A percentile compares a stretch with the other conserved stretches of the same genome.
phyloP scores from a whole-genome alignment of 2,888 invertebrate species.

The Carpatolechia fugitivella region DNA sequence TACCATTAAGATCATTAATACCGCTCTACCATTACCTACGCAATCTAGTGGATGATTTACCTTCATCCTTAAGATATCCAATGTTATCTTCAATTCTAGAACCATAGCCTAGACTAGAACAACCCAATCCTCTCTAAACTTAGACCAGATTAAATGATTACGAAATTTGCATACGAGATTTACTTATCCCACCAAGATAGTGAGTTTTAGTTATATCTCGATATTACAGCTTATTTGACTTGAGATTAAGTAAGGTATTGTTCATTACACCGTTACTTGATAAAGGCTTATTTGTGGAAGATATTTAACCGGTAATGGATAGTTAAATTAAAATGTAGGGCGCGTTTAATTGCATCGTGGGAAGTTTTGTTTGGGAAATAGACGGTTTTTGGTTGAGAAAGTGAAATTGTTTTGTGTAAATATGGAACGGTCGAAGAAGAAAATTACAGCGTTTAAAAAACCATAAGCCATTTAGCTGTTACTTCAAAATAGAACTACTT shows the following conservation, averaged over 20 bases:
- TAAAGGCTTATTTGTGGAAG: conserved; percentile 1
- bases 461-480: no score
- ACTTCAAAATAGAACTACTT: no score
- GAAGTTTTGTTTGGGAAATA: neutral
- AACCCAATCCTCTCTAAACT: conserved; percentile 17
- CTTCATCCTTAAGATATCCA: neutral
- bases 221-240: conserved; percentile 46
- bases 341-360: neutral
- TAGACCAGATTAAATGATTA: conserved; percentile 34
- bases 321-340: neutral
- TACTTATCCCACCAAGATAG: conserved; percentile 48
- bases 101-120: neutral
- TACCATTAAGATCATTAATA: no score
- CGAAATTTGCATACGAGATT: conserved; percentile 59
- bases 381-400: neutral
- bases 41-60: neutral
- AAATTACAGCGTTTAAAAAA: no score
- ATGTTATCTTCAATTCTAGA: neutral
- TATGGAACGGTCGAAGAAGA: no score
- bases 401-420: no score
- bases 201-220: conserved; percentile 44
- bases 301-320: neutral
- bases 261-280: conserved; percentile 16
- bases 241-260: conserved; percentile 31
- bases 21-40: no score